Base-by-base conservation (phyloP, 2,888 invertebrate species). In the Gari tellinella region DNA sequence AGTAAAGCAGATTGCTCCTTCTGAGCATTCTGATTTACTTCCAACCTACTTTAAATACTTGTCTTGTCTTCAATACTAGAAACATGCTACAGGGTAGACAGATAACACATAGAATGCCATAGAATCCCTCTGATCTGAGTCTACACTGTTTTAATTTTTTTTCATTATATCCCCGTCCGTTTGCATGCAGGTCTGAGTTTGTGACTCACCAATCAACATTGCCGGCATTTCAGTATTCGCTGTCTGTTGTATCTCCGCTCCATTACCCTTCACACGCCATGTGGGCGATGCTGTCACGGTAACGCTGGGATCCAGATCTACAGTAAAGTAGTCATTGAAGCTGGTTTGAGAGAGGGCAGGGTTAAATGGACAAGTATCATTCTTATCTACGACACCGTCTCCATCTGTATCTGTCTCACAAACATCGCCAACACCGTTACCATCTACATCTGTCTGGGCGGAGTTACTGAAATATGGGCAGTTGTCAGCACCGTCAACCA, bases 331-430 rank as follows among this genome's bases (percentile, higher is more conserved):
- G 10, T 72, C 51, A 1, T 48, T 51, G 55, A 85, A 85, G 7
- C 74, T 72, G 0, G 84, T 81, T 31, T 43, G 37, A 10, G 51
- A 73, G 23, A 86, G 81, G 31, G 69, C 65, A 26, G 81, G 81
- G 62, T 86, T 86, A 26, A 79, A 97, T 0, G 98, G 97, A 87
- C 98, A 98, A 87, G 97, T 97, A 90, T 98, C 98, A 2, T 95
- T 90, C 31, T 94, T 94, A 89, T 98, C 96, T 1, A 94, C 94
- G 0, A 95, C 94, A 26, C 94, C 94, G 90, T 98, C 98, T 1
- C 95, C 94, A 86, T 98, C 98, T 82, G 94, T 94, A 90, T 98
- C 97, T 51, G 95, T 94, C 86, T 96, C 95, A 86, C 98, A 98
- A 1, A 93, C 94, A 86, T 98, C 97, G 0, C 98, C 98, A 21